Percentiles rank a stretch among this genome's conserved stretches.
phyloP scores from a whole-genome alignment of 2,797 vertebrate species.

The Pygocentrus nattereri region DNA sequence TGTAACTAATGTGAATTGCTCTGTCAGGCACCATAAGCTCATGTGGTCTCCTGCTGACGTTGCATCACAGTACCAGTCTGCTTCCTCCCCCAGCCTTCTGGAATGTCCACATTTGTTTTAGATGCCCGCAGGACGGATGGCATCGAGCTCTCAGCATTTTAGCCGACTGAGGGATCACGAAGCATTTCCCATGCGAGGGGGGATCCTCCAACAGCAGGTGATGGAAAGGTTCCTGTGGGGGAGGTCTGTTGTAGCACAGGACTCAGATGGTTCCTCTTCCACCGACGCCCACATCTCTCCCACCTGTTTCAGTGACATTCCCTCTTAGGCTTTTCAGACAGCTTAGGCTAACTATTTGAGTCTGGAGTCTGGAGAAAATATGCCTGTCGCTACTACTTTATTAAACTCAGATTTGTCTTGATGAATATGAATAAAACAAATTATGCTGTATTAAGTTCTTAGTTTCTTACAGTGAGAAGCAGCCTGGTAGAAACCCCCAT shows the following conservation, averaged over 20 bases:
- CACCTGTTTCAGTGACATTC: constrained; percentile 82
- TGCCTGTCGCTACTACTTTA: no score
- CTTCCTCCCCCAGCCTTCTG: constrained; percentile 34
- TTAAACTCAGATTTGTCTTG: no score
- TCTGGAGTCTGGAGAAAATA: constrained; percentile 60
- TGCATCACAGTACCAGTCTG: constrained; percentile 21
- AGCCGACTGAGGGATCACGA: constrained; percentile 65
- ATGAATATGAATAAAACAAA: no score
- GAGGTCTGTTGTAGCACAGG: constrained; percentile 60
- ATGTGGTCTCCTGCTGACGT: constrained; percentile 29
- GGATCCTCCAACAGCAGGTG: constrained; percentile 80
- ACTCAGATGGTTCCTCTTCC: constrained; percentile 67
- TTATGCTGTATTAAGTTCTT: no score
- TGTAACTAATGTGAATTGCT: neutral
- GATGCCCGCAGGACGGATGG: constrained; percentile 63
- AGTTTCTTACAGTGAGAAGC: no score
- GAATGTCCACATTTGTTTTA: constrained; percentile 64
- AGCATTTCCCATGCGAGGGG: constrained; percentile 76
- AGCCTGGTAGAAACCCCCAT: no score
- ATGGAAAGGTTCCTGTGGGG: constrained; percentile 66
- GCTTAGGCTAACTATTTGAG: constrained; percentile 76
- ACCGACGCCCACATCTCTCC: constrained; percentile 53
- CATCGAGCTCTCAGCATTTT: constrained; percentile 55
- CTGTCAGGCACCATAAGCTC: constrained; percentile 21
- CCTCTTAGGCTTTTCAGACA: constrained; percentile 65